A percentile compares a stretch with the other conserved stretches of the same genome.
These are phyloP conservation scores for Dromaius novaehollandiae DNA, from an alignment of 2,113 vertebrate genomes.

Conservation along the genomic window DNA sequence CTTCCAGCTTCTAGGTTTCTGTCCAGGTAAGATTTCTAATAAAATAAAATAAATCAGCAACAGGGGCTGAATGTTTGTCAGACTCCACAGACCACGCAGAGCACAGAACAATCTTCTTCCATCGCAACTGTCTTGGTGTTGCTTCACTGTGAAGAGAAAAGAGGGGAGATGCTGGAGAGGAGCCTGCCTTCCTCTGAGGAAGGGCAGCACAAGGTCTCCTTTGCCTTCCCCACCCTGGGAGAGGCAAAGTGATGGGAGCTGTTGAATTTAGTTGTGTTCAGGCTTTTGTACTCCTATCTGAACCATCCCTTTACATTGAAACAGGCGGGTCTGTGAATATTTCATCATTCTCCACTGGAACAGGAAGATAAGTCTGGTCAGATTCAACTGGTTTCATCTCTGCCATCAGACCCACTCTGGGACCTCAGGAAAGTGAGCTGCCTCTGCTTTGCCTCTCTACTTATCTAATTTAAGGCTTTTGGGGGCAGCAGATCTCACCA, in stretches of 20 bases:
- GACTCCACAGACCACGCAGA: background rate
- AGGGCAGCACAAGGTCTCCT: background rate
- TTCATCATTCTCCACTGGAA: accelerated
- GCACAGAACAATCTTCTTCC: background rate
- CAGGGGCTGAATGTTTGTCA: background rate
- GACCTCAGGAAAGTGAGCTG: background rate
- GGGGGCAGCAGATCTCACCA: background rate
- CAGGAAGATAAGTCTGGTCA: background rate
- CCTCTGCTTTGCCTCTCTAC: background rate
- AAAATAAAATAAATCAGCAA: background rate
- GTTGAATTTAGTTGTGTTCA: background rate
- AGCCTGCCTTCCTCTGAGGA: background rate
- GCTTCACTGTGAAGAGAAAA: conserved; percentile 10
- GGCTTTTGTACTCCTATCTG: too few relatives aligned
- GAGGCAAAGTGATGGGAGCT: background rate
- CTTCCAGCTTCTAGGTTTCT: background rate
- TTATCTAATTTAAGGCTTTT: accelerated
- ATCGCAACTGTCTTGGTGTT: accelerated
- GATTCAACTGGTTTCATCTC: accelerated
- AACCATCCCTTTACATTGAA: accelerated
- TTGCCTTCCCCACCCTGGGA: too few relatives aligned
- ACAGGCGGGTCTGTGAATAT: background rate
- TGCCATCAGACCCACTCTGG: background rate
- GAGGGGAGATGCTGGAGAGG: background rate
- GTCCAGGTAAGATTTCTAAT: background rate